A percentile compares a stretch with the other conserved stretches of the same genome.
Evolutionary conservation across 2,113 vertebrate genomes (phyloP).

Genomic region (Cygnus atratus): DNA sequence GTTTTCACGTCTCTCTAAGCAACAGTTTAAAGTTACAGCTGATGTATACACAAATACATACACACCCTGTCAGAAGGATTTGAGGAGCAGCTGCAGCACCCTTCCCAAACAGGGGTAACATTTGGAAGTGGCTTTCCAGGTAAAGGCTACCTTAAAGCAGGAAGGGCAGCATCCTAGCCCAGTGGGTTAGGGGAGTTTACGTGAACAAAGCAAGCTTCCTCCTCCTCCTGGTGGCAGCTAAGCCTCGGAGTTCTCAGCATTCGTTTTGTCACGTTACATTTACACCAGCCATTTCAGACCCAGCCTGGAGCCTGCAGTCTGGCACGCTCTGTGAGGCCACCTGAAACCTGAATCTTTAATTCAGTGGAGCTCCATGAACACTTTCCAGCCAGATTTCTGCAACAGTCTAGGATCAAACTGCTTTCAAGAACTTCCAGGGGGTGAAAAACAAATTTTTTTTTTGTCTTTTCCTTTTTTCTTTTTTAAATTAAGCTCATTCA

Average conservation of each 20-base stretch:
- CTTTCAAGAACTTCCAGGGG: slow-evolving; percentile 77
- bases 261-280: not conserved
- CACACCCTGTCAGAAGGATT: not conserved
- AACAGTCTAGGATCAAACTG: slow-evolving; percentile 20
- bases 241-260: not conserved
- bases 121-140: not conserved
- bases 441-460: slow-evolving; percentile 74
- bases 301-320: not conserved
- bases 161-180: not conserved
- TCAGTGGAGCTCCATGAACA: not conserved
- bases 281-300: not conserved
- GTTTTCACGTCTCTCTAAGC: not conserved
- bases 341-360: not conserved
- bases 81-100: slow-evolving; percentile 13
- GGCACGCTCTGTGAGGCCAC: not conserved
- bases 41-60: not conserved
- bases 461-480: not conserved
- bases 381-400: slow-evolving; percentile 23
- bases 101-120: not conserved
- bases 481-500: not conserved
- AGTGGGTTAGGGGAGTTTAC: not conserved
- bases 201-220: not conserved
- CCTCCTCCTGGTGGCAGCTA: slow-evolving; percentile 6
- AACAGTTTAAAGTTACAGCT: not conserved
- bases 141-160: not conserved